Evolutionary conservation across 2,797 vertebrate genomes (phyloP), one percentile per base, ranked within the genome.

Genomic region (Merluccius polli): DNA sequence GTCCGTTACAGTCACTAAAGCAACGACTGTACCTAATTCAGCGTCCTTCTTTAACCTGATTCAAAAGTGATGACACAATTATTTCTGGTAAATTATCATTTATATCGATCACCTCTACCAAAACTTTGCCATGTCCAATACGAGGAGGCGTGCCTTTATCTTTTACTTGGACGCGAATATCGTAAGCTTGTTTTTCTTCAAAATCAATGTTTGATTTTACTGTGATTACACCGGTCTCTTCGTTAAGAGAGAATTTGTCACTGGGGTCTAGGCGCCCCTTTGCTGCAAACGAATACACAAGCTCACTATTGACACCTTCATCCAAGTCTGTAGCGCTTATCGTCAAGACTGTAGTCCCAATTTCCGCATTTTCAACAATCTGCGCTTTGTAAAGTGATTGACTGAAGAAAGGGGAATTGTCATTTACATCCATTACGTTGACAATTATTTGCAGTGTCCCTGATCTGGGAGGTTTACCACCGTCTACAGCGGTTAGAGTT

Each of bases 1-100:
- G 76, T 96, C 95, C 0, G 77, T 90, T 1, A 95, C 91, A 0
- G 90, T 93, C 4, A 96, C 87, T 2, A 95, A 76, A 29, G 93
- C 95, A 6, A 96, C 89, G 0, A 89, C 87, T 0, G 93, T 91
- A 3, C 90, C 91, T 1, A 75, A 44, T 5, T 87, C 90, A n/a
- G 93, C 79, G 52, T 92, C 91, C 91, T 71, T 96, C 95, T 77
- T 79, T 88, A 0, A 96, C 85, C 0, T 87, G 89, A 0, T 87
- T 92, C 63, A 92, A 83, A 0, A 95, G 52, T 15, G 92, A 93
- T 10, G 93, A 95, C 15, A 93, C 65, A 0, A 85, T 79, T 41
- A 94, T 91, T 52, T 91, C 82, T 67, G 92, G 93, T 1, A 71
- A 70, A 29, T 93, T 94, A 48, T 93, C 93, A 82, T 93, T 93